Evolutionary conservation across 2,797 vertebrate species (phyloP).

Genomic region (Phyllotis vaccarum): DNA sequence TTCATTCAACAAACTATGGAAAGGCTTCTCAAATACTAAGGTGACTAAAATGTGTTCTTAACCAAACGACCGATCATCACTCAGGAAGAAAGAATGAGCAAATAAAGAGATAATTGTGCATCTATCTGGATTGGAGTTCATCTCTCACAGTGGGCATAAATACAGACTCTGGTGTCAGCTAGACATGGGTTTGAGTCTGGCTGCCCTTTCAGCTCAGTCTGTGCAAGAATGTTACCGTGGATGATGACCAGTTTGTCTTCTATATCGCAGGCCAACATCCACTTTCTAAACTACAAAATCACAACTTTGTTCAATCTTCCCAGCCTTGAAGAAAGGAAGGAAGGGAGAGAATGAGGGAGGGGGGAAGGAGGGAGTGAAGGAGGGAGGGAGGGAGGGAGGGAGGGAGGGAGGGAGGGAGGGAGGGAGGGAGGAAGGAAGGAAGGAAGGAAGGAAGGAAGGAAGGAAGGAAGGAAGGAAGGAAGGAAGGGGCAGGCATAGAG

Average conservation of each 20-base stretch:
- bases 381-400: too few species aligned
- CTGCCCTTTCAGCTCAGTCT: not conserved
- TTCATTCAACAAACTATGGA: not conserved
- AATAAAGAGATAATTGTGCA: constrained; percentile 10
- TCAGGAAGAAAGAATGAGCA: not conserved
- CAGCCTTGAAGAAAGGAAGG: not conserved
- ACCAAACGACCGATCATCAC: not conserved
- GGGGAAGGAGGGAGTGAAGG: too few species aligned
- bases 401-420: too few species aligned
- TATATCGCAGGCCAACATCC: not conserved
- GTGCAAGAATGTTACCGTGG: not conserved
- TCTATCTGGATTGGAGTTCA: not conserved
- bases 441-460: too few species aligned
- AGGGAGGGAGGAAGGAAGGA: not conserved
- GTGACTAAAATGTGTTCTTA: constrained; percentile 36
- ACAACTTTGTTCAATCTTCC: not conserved
- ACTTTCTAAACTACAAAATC: constrained; percentile 8
- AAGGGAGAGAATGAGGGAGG: not conserved
- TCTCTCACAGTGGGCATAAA: not conserved
- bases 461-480: too few species aligned
- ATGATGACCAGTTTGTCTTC: not conserved
- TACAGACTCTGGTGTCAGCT: not conserved
- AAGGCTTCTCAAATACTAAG: constrained; percentile 19
- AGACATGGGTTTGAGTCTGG: not conserved
- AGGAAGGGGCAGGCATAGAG: too few species aligned